A percentile compares a stretch with the other conserved stretches of the same genome.
phyloP scores from a whole-genome alignment of 2,113 vertebrate genomes.

The Muntiacus reevesi region DNA sequence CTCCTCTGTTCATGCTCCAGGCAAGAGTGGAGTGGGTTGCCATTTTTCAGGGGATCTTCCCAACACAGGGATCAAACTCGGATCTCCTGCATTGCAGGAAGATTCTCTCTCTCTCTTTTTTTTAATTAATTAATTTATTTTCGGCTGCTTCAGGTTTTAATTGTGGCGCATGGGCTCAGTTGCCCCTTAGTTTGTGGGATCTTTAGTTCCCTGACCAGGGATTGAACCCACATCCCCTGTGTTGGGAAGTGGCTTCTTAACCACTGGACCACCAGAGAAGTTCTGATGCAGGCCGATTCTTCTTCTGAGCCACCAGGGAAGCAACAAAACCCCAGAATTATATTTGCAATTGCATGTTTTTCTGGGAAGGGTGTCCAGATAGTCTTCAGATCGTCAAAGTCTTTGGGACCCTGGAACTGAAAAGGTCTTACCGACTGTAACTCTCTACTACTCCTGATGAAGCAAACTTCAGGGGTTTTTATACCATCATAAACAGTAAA shows the following conservation, averaged over 20 bases:
- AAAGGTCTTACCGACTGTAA: background rate
- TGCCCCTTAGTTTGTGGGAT: background rate
- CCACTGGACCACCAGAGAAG: background rate
- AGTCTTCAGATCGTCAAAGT: background rate
- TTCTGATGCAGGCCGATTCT: background rate
- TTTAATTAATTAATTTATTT: background rate
- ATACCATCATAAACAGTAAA: background rate
- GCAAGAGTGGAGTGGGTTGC: background rate
- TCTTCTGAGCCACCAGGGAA: background rate
- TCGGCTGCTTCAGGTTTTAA: background rate
- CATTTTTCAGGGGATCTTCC: background rate
- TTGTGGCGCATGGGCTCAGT: background rate
- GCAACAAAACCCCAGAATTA: background rate
- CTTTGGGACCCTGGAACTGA: background rate
- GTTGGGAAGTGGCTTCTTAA: background rate
- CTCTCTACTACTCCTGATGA: background rate
- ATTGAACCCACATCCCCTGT: background rate
- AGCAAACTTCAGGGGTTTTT: background rate
- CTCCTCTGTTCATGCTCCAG: background rate
- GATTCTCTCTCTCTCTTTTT: background rate
- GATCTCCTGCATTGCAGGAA: background rate
- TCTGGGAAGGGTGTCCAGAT: background rate
- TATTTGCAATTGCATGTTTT: background rate
- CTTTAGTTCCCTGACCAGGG: background rate
- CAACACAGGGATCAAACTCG: background rate